Percentiles rank a stretch among this genome's conserved stretches.
phyloP scores from a whole-genome alignment of 2,888 invertebrate genomes.

The Drosophila prostipennis region DNA sequence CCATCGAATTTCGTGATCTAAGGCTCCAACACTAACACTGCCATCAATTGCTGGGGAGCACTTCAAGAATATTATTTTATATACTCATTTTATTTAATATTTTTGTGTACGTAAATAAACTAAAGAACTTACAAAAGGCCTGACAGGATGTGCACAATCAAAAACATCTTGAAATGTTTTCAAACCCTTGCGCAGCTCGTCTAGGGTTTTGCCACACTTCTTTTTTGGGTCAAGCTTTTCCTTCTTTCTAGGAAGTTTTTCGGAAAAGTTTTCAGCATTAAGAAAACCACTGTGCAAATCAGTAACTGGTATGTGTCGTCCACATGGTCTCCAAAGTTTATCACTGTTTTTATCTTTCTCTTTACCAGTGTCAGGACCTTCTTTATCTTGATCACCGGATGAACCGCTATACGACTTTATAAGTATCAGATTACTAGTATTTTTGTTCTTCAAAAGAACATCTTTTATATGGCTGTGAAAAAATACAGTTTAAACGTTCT shows the following conservation, averaged over 20 bases:
- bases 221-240: not conserved
- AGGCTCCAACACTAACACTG: too few relatives aligned
- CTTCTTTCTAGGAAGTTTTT: not conserved
- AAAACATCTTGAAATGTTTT: slow-evolving; percentile 13
- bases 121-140: slow-evolving; percentile 11
- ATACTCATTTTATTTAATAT: too few relatives aligned
- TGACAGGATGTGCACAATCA: slow-evolving; percentile 8
- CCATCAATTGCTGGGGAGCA: too few relatives aligned
- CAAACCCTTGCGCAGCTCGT: slow-evolving; percentile 11
- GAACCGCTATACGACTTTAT: not conserved
- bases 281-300: not conserved
- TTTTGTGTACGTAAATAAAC: not conserved
- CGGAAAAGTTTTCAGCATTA: not conserved
- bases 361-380: not conserved
- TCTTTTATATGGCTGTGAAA: not conserved
- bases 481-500: not conserved
- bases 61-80: too few relatives aligned
- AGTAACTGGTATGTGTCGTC: not conserved
- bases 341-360: too few relatives aligned
- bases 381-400: slow-evolving; percentile 1
- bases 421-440: not conserved
- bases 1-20: too few relatives aligned
- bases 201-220: not conserved
- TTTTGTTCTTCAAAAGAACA: not conserved
- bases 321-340: not conserved